Evolutionary conservation across 2,888 invertebrate species (phyloP).

Genomic region (Sesamia inferens): DNA sequence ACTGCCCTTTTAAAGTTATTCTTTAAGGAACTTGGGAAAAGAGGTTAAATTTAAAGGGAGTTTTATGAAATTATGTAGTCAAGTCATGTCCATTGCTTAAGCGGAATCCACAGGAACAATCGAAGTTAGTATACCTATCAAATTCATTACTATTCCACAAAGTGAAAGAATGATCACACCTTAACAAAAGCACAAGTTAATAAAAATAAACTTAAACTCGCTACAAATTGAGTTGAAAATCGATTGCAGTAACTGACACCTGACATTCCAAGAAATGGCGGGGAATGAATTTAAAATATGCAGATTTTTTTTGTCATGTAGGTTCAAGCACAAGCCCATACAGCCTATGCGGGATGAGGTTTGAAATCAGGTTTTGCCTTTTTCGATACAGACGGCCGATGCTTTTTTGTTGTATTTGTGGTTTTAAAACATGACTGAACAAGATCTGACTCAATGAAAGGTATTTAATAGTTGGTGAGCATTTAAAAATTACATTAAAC

Average conservation of each 20-base stretch:
- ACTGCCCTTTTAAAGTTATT: background rate
- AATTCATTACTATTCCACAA: constrained; percentile 54
- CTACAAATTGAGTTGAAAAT: constrained; percentile 38
- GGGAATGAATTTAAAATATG: constrained; percentile 53
- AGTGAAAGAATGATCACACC: constrained; percentile 23
- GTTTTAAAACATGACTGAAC: constrained; percentile 14
- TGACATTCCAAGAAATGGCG: constrained; percentile 61
- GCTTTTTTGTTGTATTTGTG: constrained; percentile 12
- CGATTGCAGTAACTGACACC: constrained; percentile 4
- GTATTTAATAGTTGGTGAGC: background rate
- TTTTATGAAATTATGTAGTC: background rate
- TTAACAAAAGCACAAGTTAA: background rate
- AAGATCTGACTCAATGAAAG: background rate
- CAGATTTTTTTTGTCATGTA: constrained; percentile 45
- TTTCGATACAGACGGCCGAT: constrained; percentile 19
- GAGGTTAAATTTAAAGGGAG: background rate
- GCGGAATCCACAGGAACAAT: constrained; percentile 32
- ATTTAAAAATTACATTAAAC: background rate
- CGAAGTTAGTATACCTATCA: constrained; percentile 27
- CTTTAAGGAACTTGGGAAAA: background rate
- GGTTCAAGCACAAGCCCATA: background rate
- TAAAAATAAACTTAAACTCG: background rate
- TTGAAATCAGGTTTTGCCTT: constrained; percentile 49
- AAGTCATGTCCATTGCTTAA: constrained; percentile 6
- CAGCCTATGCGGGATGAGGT: constrained; percentile 23